phyloP scores from a whole-genome alignment of 1,140 invertebrate species.

The Mizuhopecten yessoensis region DNA sequence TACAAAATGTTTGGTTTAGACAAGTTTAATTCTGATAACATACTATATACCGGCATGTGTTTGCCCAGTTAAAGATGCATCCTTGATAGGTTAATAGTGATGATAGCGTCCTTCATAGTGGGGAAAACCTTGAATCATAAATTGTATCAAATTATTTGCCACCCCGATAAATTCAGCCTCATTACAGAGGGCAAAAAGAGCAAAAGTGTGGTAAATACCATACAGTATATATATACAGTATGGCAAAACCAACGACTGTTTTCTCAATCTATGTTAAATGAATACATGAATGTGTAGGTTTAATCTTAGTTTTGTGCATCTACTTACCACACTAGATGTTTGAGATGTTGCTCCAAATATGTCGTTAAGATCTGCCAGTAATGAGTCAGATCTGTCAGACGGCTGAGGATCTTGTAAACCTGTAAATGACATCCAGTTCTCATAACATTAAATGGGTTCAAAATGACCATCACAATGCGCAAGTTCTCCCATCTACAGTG shows the following conservation, averaged over 20 bases:
- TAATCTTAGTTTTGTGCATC: too few species aligned
- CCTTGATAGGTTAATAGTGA: too few species aligned
- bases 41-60: too few species aligned
- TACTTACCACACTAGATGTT: conserved; percentile 46
- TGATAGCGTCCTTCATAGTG: too few species aligned
- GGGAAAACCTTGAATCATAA: too few species aligned
- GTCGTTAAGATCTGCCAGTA: conserved; percentile 68
- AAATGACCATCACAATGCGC: not conserved
- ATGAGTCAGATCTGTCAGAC: conserved; percentile 50
- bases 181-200: too few species aligned
- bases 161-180: too few species aligned
- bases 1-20: too few species aligned
- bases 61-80: too few species aligned
- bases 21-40: too few species aligned
- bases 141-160: too few species aligned
- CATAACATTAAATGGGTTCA: not conserved
- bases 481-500: not conserved
- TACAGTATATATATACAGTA: not conserved
- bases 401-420: conserved; percentile 54
- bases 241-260: not conserved
- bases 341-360: conserved; percentile 61
- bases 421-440: conserved; percentile 23
- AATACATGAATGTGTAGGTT: not conserved
- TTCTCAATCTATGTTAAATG: not conserved
- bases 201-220: too few species aligned